These are phyloP conservation scores for Eretmochelys imbricata DNA, from an alignment of 2,113 vertebrate species.

Conservation along the genomic window DNA sequence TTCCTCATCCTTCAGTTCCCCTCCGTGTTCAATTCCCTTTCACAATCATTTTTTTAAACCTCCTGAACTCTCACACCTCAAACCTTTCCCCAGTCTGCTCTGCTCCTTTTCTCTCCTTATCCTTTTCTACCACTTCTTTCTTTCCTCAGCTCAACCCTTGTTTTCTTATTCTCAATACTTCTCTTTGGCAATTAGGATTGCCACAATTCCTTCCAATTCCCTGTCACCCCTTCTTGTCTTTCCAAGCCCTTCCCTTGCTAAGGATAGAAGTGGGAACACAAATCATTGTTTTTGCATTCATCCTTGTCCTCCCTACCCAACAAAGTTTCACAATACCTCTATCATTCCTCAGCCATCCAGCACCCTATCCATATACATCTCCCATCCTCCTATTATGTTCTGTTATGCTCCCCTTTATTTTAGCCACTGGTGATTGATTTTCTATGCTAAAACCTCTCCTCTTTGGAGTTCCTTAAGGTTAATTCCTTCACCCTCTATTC, in stretches of 20 bases:
- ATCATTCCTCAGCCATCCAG: neutral
- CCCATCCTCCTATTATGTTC: neutral
- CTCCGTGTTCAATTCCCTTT: neutral
- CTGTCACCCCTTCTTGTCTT: neutral
- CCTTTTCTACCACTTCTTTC: neutral
- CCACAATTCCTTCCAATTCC: neutral
- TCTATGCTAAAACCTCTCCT: neutral
- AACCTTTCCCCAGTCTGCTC: neutral
- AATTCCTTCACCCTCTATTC: neutral
- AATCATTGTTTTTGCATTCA: neutral
- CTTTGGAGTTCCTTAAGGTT: fast-evolving
- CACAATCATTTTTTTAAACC: neutral
- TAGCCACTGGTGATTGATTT: neutral
- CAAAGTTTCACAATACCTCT: neutral
- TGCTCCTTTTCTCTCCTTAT: neutral
- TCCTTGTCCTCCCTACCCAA: neutral
- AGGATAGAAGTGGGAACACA: neutral
- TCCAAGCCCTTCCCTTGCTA: neutral
- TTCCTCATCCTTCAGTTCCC: neutral
- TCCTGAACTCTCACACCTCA: neutral
- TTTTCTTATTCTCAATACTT: neutral
- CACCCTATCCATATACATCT: neutral
- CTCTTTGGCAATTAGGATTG: neutral
- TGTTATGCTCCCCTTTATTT: neutral
- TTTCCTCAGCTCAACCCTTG: neutral